Evolutionary conservation across 2,797 vertebrate species (phyloP), one percentile per base, ranked within the genome.

Genomic region (Onychomys torridus): DNA sequence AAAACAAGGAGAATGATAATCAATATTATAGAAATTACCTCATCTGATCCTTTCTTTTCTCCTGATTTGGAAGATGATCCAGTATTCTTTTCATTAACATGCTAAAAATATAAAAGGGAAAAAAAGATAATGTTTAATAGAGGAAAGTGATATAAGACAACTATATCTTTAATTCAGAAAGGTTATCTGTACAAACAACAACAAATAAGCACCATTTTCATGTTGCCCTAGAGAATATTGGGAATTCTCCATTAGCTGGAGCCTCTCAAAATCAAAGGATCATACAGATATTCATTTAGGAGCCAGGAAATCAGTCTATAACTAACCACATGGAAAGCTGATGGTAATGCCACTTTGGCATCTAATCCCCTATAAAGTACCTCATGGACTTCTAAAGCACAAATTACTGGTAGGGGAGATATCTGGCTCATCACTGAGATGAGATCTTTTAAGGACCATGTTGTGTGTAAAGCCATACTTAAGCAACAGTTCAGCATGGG

Each of bases 11-110:
- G 89, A 96, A 93, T 34, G 61, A 94, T 92, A 91, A 32, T 17
- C 14, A 78, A 6, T 46, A 71, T 79, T 91, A 21, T 27, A 32
- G 40, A 59, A 95, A 94, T 98, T 98, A 98, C 98, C 98, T 98
- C 98, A 88, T 25, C 86, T 52, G 94, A 94, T 88, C 63, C 67
- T 94, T 97, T 98, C 40, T 98, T 98, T 93, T 98, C 97, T 98
- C 34, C 98, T 0, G 49, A 16, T 34, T 90, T 97, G 21, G 98
- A 98, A 97, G 98, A 61, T 5, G 91, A 90, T 97, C 61, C 97
- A 89, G n/a, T 95, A 88, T 55, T 43, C 95, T 98, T 98, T 84
- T 97, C 98, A 95, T 92, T 96, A 76, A 57, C 97, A 25, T 98
- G 98, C 98, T 98, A 92, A 27, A 96, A 97, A 65, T 84, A 63